A percentile compares a stretch with the other conserved stretches of the same genome.
phyloP scores from a whole-genome alignment of 2,888 invertebrate genomes.

The Leptogaster cylindrica region DNA sequence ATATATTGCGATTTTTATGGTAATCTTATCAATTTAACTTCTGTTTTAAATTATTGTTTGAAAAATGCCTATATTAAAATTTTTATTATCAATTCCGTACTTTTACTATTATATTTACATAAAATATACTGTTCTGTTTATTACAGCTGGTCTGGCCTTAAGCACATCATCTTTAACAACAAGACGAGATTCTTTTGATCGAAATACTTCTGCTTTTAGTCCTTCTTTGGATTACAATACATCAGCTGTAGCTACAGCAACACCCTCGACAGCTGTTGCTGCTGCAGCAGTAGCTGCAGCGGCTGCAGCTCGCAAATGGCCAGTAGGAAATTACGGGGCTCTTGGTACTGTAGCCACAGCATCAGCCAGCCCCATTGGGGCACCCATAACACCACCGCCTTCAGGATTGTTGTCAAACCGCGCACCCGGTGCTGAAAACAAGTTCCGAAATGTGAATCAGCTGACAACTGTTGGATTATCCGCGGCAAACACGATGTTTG shows the following conservation, averaged over 20 bases:
- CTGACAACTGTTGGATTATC: slow-evolving; percentile 55
- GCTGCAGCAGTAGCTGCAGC: slow-evolving; percentile 55
- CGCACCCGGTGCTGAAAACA: slow-evolving; percentile 92
- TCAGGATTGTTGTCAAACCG: slow-evolving; percentile 69
- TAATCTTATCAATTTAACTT: no score
- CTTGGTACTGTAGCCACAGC: slow-evolving; percentile 56
- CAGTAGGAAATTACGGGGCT: slow-evolving; percentile 59
- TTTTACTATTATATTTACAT: no score
- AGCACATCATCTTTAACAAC: slow-evolving; percentile 71
- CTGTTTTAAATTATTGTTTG: no score
- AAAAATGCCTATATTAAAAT: no score
- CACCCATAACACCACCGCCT: slow-evolving; percentile 73
- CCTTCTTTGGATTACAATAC: slow-evolving; percentile 74
- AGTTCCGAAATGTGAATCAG: slow-evolving; percentile 72
- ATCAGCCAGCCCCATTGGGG: slow-evolving; percentile 65
- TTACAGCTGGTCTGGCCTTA: slow-evolving; percentile 66
- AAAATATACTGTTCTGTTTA: no score
- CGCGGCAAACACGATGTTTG: slow-evolving; percentile 69
- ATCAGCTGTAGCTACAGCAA: slow-evolving; percentile 59
- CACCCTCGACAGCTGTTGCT: slow-evolving; percentile 59
- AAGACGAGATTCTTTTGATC: slow-evolving; percentile 79
- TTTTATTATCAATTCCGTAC: no score
- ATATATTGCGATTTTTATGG: not conserved
- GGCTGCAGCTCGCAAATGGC: slow-evolving; percentile 64
- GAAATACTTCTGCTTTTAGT: slow-evolving; percentile 77